These are phyloP conservation scores for Cercopithecus mona DNA, from an alignment of 2,113 vertebrate species.

Conservation along the genomic window DNA sequence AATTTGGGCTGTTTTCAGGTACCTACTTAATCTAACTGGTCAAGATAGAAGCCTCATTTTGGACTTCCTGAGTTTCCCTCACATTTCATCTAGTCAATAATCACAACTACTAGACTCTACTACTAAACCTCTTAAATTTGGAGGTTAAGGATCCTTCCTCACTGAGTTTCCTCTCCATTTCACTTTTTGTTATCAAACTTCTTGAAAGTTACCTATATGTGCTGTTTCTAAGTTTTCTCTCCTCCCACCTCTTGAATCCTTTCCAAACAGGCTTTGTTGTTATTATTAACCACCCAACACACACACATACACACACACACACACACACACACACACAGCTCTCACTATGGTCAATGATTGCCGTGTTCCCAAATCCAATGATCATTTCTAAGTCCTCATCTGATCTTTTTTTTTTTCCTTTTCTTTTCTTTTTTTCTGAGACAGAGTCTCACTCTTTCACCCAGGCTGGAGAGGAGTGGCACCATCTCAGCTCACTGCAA, in stretches of 20 bases:
- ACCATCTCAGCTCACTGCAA: too few relatives aligned
- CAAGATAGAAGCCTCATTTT: background rate
- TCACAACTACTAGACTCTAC: background rate
- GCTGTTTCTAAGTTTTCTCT: background rate
- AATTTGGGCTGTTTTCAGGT: background rate
- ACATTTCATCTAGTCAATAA: background rate
- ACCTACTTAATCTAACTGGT: background rate
- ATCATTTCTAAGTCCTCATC: background rate
- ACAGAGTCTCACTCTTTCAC: too few relatives aligned
- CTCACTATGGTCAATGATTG: background rate
- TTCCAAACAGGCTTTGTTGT: background rate
- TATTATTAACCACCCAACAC: background rate
- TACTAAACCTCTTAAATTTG: background rate
- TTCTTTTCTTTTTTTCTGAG: too few relatives aligned
- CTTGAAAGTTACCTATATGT: background rate
- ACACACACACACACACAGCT: background rate
- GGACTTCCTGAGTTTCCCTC: background rate
- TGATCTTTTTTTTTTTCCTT: background rate
- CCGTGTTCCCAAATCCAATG: background rate
- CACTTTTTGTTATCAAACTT: background rate
- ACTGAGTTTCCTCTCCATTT: background rate
- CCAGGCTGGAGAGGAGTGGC: too few relatives aligned
- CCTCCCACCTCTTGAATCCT: background rate
- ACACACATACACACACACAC: too few relatives aligned
- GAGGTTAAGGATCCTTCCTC: background rate